phyloP scores from a whole-genome alignment of 2,797 vertebrate species.

The Scarus forsteni region DNA sequence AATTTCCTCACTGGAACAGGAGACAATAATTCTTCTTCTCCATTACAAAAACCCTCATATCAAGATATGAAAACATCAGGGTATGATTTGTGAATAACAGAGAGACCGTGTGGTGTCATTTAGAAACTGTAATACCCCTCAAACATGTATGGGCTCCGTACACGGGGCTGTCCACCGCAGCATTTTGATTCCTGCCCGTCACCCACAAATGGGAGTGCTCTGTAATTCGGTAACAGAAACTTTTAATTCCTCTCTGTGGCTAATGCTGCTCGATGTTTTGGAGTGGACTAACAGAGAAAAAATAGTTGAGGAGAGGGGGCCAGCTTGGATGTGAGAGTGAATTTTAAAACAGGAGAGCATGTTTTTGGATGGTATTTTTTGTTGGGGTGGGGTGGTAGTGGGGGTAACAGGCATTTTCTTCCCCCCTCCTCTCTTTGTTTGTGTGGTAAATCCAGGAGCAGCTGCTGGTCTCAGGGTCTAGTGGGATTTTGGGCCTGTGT shows the following conservation, averaged over 20 bases:
- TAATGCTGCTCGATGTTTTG: constrained; percentile 54
- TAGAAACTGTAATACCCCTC: constrained; percentile 27
- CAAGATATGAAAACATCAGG: constrained; percentile 36
- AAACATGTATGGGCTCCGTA: constrained; percentile 20
- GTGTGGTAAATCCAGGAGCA: constrained; percentile 89
- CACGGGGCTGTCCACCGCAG: constrained; percentile 32
- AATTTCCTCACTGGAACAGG: constrained; percentile 22
- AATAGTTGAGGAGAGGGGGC: constrained; percentile 37
- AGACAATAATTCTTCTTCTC: constrained; percentile 27
- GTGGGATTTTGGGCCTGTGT: constrained; percentile 89
- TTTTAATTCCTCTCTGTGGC: constrained; percentile 73
- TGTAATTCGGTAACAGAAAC: constrained; percentile 72
- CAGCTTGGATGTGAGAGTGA: constrained; percentile 75
- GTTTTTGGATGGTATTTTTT: constrained; percentile 81
- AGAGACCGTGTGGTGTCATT: constrained; percentile 16
- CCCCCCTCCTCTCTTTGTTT: constrained; percentile 84
- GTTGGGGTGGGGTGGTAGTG: constrained; percentile 23
- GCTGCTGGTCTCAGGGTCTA: constrained; percentile 93
- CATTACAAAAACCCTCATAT: constrained; percentile 11
- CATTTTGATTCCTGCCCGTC: constrained; percentile 44
- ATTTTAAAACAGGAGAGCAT: constrained; percentile 82
- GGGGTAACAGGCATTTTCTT: constrained; percentile 60
- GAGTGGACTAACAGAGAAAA: constrained; percentile 54
- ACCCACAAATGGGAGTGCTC: constrained; percentile 32
- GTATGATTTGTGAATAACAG: constrained; percentile 26